Evolutionary conservation across 2,113 vertebrate species (phyloP).

Genomic region (Calonectris borealis): DNA sequence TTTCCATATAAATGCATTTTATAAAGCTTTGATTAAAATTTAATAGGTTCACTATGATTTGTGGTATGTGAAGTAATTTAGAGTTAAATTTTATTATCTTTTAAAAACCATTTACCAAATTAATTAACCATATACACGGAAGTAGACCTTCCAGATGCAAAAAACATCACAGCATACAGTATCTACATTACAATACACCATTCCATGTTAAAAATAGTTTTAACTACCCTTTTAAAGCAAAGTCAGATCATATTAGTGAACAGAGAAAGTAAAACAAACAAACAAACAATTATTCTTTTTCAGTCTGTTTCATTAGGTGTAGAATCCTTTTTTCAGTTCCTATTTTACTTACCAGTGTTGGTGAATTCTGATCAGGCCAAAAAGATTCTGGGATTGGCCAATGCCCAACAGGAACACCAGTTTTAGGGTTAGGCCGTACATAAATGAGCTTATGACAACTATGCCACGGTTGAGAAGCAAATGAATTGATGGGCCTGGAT

Average conservation of each 20-base stretch:
- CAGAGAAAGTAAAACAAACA: neutral
- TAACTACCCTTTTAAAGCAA: neutral
- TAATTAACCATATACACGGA: neutral
- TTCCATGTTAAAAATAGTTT: neutral
- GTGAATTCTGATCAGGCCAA: slow-evolving; percentile 86
- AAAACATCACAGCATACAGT: neutral
- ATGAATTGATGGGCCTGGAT: slow-evolving; percentile 73
- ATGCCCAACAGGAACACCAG: slow-evolving; percentile 84
- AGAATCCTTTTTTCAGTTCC: slow-evolving; percentile 10
- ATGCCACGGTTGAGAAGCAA: slow-evolving; percentile 79
- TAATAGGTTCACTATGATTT: neutral
- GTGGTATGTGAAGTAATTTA: neutral
- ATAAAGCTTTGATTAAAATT: neutral
- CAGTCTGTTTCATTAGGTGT: neutral
- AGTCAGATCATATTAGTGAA: neutral
- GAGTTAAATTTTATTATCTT: neutral
- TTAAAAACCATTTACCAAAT: neutral
- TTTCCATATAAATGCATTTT: neutral
- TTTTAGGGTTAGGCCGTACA: slow-evolving; percentile 83
- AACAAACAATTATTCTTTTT: neutral
- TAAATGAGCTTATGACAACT: slow-evolving; percentile 86
- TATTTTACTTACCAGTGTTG: slow-evolving; percentile 79
- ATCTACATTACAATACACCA: neutral
- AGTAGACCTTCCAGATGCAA: neutral
- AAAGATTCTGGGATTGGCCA: slow-evolving; percentile 87